Evolutionary conservation across 1,140 invertebrate species (phyloP).

Genomic region (Dreissena polymorpha): DNA sequence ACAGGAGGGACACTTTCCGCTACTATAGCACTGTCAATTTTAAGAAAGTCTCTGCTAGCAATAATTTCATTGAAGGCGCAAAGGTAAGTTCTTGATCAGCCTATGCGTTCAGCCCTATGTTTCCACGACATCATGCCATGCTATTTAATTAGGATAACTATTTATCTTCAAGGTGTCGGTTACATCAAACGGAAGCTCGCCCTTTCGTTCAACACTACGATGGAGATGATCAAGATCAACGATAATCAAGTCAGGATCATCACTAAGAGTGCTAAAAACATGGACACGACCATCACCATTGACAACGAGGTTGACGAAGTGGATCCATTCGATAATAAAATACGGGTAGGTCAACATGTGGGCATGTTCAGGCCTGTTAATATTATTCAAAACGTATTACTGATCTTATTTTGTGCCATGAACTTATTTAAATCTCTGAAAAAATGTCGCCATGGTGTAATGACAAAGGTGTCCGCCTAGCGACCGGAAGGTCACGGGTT

Average conservation of each 20-base stretch:
- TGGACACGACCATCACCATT: conserved; percentile 33
- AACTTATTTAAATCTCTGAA: neutral
- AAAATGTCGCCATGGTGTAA: neutral
- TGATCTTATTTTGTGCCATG: neutral
- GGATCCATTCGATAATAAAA: conserved; percentile 44
- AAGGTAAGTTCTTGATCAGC: no score
- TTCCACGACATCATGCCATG: no score
- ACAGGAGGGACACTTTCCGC: no score
- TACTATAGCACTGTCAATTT: no score
- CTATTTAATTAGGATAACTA: no score
- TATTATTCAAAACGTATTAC: neutral
- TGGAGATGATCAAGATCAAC: conserved; percentile 30
- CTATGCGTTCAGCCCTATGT: no score
- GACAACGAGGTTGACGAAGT: conserved; percentile 33
- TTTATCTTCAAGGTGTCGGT: conserved; percentile 28
- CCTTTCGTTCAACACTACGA: conserved; percentile 16
- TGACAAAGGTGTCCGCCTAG: no score
- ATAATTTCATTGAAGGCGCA: no score
- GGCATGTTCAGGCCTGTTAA: neutral
- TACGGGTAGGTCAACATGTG: conserved; percentile 33
- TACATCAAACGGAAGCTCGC: conserved; percentile 46
- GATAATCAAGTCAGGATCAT: conserved; percentile 25
- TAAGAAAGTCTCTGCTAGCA: no score
- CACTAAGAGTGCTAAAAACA: conserved; percentile 37
- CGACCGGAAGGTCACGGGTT: no score